Base-by-base conservation (phyloP, 2,888 invertebrate species). In the Nysson spinosus region DNA sequence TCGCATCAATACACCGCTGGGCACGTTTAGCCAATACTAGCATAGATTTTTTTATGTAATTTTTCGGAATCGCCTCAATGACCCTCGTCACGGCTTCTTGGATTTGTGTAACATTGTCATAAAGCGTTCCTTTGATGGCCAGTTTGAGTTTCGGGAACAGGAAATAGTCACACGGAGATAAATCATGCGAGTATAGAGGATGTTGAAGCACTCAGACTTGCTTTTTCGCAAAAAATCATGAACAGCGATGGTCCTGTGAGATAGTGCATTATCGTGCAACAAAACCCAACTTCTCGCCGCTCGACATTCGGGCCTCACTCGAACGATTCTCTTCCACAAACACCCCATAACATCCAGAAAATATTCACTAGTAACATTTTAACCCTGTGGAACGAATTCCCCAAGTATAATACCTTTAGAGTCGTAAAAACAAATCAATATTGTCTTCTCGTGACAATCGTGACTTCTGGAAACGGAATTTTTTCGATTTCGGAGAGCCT, bases 381-480 rank as follows among this genome's bases (percentile, higher is more conserved):
- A 39, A 11, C 11, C 26, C 0, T 11, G 9, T 16, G 40, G 39
- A 39, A 39, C 28, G 26, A 50, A 50, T 39, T 50, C 39, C 19
- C 11, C 2, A 14, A n/a, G 39, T 1, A 26, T 20, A 19, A 39
- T 50, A 9, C 39, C 39, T 39, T 39, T 56, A 2, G 11, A 43
- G 32, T 56, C 56, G 42, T 43, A 56, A 30, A 47, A 56, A 56
- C 40, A 47, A 47, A 56, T 39, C 20, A 56, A 40, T 30, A 47
- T 37, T 30, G 47, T 37, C 47, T 56, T n/a, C n/a, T n/a, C n/a
- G n/a, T n/a, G n/a, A 28, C 39, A n/a, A 19, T 39, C 11, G 20
- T 20, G 39, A 39, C 39, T 39, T 17, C 39, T 39, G 11, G 22
- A 12, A 56, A 3, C 39, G 39, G 3, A 12, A 14, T 30, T 56